Conservation (phyloP, 2,113 vertebrate species). For the Plotosus lineatus region DNA sequence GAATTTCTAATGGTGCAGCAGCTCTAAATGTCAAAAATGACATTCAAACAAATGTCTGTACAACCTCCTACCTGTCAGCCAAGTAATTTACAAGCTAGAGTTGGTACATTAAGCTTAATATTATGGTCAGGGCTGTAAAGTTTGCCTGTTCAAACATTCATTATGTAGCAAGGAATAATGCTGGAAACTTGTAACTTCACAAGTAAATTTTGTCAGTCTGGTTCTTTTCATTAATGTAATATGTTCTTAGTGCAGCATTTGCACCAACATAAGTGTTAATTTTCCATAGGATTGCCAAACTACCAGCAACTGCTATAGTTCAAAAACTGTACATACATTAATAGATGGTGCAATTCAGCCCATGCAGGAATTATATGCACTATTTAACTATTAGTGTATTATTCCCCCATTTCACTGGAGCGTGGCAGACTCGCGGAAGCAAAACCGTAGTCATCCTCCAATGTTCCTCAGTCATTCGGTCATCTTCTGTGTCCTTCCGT, state of each 20-base stretch:
- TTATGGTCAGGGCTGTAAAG: neutral
- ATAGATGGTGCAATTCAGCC: neutral
- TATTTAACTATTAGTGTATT: neutral
- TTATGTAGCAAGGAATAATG: neutral
- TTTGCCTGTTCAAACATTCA: neutral
- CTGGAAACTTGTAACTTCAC: neutral
- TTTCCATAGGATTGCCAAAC: neutral
- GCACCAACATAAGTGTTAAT: neutral
- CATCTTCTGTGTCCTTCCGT: too few relatives aligned
- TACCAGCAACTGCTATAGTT: neutral
- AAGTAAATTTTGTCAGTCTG: neutral
- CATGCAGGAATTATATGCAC: neutral
- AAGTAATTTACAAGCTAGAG: neutral
- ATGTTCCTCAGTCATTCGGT: too few relatives aligned
- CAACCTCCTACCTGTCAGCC: neutral
- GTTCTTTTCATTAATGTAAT: neutral
- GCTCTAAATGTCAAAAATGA: neutral
- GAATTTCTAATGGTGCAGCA: neutral
- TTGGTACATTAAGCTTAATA: neutral
- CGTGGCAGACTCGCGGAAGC: too few relatives aligned
- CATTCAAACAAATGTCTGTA: neutral
- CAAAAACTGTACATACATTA: neutral
- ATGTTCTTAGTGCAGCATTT: neutral
- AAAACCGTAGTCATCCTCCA: too few relatives aligned
- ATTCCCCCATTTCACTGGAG: too few relatives aligned